Base-by-base conservation (phyloP, 2,797 vertebrate genomes). In the Chiroxiphia lanceolata region DNA sequence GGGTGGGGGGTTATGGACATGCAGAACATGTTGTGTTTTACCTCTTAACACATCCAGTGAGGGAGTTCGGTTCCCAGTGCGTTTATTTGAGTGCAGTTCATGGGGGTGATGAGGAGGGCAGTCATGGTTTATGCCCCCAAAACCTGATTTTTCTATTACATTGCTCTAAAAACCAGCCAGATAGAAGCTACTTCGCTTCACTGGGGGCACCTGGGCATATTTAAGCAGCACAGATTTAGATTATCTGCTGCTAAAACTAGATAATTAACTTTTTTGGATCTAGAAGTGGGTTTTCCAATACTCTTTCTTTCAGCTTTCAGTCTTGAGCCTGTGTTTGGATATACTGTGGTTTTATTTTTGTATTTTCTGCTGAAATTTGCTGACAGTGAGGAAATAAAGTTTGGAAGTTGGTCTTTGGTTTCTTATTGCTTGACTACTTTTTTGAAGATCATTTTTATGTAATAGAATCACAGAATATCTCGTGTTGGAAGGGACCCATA, bases 1-100 rank as follows among this genome's bases (percentile, higher is more conserved):
- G 29, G 25, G 7, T 29, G 18, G 3, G 31, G 71, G 6, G 6
- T 54, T 47, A 4, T 2, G 33, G 27, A 36, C 3, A 1, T 15
- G 10, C 45, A 40, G 21, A 31, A 20, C 53, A 9, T 3, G 0
- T 48, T 1, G 0, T 14, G 8, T 38, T 87, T 85, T 42, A 34
- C 29, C 38, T 78, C 60, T 34, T 17, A 14, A 23, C 33, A 31
- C 42, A 16, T 50, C 22, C 65, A 57, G 27, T n/a, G 38, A 17
- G 31, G 42, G 22, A 59, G 13, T 70, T 77, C n/a, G 20, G 2
- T 77, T 94, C 36, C 79, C 71, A 45, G 26, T 23, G 3, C 33
- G 0, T 68, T 80, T 56, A 3, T 11, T 25, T 50, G 31, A 9
- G 13, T 29, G 22, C 26, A 47, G 18, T 31, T 82, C 10, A 9